Percentiles rank a stretch among this genome's conserved stretches.
phyloP scores from a whole-genome alignment of 37 sponge, comb jelly and placozoan species.

The Diacarnus erythraeanus region DNA sequence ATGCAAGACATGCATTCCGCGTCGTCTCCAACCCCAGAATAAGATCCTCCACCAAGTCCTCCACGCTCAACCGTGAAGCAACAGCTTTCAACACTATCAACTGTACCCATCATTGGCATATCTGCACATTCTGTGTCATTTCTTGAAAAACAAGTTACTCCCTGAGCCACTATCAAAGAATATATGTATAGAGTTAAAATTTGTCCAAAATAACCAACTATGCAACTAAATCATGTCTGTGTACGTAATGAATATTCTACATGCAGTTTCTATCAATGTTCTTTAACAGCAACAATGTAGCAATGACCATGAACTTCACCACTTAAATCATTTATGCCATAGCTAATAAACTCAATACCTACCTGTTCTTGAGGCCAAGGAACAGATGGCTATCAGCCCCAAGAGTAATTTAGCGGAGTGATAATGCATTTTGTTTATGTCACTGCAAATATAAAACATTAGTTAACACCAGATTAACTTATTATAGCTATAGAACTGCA shows the following conservation, averaged over 20 bases:
- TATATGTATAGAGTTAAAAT: too few species aligned
- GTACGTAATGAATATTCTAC: too few species aligned
- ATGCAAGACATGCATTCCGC: background rate
- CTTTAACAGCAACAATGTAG: too few species aligned
- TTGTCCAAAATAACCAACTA: background rate
- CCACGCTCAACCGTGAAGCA: slow-evolving; percentile 1
- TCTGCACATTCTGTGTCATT: slow-evolving; percentile 7
- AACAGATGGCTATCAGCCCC: slow-evolving; percentile 8
- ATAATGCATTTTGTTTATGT: slow-evolving; percentile 5
- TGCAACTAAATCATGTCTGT: too few species aligned
- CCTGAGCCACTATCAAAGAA: background rate
- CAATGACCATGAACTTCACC: too few species aligned
- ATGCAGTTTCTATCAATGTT: too few species aligned
- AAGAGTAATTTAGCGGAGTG: slow-evolving; percentile 1
- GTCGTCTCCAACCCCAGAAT: slow-evolving; percentile 12
- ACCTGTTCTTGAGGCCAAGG: slow-evolving; percentile 10
- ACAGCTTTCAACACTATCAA: background rate
- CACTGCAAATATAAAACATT: too few species aligned
- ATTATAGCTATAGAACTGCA: too few species aligned
- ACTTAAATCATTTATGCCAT: slow-evolving; percentile 1
- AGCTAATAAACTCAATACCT: background rate
- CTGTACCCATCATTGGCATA: background rate
- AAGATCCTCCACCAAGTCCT: slow-evolving; percentile 20
- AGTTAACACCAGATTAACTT: too few species aligned
- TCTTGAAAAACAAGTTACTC: background rate